Evolutionary conservation across 2,113 vertebrate genomes (phyloP).

Genomic region (Alligator mississippiensis): DNA sequence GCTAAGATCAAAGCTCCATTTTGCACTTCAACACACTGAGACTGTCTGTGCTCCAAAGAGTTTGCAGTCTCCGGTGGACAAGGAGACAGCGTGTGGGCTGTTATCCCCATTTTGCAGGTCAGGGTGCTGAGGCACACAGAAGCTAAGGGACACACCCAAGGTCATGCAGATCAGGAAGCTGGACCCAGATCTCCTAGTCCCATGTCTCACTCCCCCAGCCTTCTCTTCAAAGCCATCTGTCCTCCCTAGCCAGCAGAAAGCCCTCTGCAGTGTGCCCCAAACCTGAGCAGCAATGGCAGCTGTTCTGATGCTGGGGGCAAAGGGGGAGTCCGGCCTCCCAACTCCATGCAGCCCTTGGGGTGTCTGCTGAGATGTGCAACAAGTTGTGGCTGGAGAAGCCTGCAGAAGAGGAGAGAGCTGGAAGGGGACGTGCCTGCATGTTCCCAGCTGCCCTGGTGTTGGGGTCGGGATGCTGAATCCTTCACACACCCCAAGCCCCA

Average conservation of each 20-base stretch:
- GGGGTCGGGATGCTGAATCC: accelerated
- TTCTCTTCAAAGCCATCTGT: background rate
- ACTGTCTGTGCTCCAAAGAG: background rate
- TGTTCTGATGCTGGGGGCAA: background rate
- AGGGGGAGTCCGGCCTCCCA: background rate
- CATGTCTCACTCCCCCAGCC: accelerated
- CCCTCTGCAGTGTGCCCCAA: background rate
- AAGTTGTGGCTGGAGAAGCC: background rate
- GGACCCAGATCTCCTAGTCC: background rate
- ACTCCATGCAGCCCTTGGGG: background rate
- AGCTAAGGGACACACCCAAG: accelerated
- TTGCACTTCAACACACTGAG: background rate
- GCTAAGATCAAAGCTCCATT: accelerated
- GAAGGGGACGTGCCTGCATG: background rate
- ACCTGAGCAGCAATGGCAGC: background rate
- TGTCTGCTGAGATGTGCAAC: accelerated
- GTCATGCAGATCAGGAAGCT: accelerated
- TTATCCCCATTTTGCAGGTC: accelerated
- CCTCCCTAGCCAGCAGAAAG: accelerated
- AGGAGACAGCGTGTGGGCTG: no score
- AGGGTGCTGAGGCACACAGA: background rate
- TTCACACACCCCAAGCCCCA: accelerated
- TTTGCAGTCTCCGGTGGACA: background rate
- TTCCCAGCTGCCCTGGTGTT: background rate
- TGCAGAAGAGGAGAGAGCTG: background rate